These are phyloP conservation scores for Cryptus armator DNA, from an alignment of 2,888 invertebrate genomes.

Conservation along the genomic window DNA sequence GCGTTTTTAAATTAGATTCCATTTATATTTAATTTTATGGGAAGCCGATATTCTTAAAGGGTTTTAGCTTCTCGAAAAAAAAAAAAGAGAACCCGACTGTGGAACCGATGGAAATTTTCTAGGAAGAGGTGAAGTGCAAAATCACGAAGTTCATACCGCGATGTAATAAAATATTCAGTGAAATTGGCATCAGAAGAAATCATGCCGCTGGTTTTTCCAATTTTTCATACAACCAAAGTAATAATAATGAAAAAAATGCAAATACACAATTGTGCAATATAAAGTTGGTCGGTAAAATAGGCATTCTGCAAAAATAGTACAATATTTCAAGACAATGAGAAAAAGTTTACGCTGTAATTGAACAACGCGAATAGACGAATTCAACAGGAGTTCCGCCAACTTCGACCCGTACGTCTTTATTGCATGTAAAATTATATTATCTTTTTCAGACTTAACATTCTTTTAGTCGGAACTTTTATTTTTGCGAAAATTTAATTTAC, in stretches of 20 bases:
- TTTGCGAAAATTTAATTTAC: too few relatives aligned
- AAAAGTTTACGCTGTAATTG: too few relatives aligned
- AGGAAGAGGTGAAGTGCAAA: neutral
- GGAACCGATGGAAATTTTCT: neutral
- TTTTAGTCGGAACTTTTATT: too few relatives aligned
- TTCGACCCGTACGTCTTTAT: neutral
- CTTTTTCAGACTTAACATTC: too few relatives aligned
- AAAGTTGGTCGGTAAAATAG: neutral
- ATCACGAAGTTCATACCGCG: neutral
- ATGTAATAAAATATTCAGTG: slow-evolving; percentile 28
- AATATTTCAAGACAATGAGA: too few relatives aligned
- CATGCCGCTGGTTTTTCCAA: too few relatives aligned
- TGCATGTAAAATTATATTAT: neutral
- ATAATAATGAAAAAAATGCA: too few relatives aligned
- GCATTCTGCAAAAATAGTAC: neutral
- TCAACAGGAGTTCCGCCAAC: too few relatives aligned
- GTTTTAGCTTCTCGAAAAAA: neutral
- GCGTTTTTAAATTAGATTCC: slow-evolving; percentile 55
- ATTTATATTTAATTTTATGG: slow-evolving; percentile 43
- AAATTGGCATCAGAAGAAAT: neutral
- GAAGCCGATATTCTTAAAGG: slow-evolving; percentile 23
- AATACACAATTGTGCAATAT: too few relatives aligned
- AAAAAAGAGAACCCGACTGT: neutral
- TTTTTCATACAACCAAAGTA: too few relatives aligned
- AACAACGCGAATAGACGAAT: too few relatives aligned